Conservation (phyloP, 2,797 vertebrate species). For the Muraenolepis orangiensis region DNA sequence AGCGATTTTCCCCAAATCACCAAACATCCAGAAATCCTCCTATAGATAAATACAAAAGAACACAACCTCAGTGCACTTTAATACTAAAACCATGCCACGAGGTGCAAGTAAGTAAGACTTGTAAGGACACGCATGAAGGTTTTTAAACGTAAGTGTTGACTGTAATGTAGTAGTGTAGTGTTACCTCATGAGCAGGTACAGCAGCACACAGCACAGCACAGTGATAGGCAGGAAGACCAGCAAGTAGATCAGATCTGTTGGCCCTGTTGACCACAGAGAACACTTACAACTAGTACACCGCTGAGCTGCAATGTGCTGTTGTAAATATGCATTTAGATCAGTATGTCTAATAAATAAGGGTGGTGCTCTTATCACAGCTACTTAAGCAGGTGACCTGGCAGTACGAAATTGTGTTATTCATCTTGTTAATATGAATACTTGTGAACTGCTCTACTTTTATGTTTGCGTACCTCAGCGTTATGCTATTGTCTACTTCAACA, state of each 20-base stretch:
- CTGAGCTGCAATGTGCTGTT: not conserved
- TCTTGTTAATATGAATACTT: too few relatives aligned
- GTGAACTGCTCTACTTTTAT: too few relatives aligned
- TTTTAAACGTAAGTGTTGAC: too few relatives aligned
- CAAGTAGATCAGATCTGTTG: constrained; percentile 64
- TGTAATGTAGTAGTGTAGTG: too few relatives aligned
- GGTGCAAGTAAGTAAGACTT: not conserved
- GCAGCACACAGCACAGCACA: constrained; percentile 65
- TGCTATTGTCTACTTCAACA: too few relatives aligned
- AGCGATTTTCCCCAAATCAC: not conserved
- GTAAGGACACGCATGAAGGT: not conserved
- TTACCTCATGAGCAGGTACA: constrained; percentile 67
- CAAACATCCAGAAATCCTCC: not conserved
- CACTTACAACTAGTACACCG: not conserved
- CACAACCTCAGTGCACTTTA: not conserved
- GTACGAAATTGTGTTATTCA: too few relatives aligned
- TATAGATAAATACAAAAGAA: not conserved
- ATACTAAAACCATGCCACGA: not conserved
- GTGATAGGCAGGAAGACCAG: constrained; percentile 66
- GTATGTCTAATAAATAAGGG: too few relatives aligned
- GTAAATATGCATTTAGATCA: not conserved
- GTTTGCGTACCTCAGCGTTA: too few relatives aligned
- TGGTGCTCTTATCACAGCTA: too few relatives aligned
- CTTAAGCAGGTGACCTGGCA: too few relatives aligned
- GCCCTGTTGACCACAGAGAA: constrained; percentile 25